These are phyloP conservation scores for Prionailurus bengalensis DNA, from an alignment of 2,113 vertebrate genomes.

Conservation along the genomic window DNA sequence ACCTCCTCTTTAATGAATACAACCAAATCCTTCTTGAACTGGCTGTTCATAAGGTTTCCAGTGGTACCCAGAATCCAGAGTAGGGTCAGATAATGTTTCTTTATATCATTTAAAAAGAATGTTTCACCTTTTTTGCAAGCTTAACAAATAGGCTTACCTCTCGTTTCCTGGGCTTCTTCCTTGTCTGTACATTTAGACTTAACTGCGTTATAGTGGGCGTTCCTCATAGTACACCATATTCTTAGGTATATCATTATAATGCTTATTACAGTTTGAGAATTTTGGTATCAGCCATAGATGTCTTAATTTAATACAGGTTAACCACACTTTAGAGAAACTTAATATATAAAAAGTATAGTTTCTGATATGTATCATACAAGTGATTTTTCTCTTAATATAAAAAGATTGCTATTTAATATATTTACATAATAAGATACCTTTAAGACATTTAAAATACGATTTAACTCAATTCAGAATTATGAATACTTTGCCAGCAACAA, in stretches of 20 bases:
- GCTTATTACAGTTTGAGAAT: background rate
- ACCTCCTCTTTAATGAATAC: background rate
- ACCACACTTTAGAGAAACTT: background rate
- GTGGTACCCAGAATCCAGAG: background rate
- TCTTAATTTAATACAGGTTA: slow-evolving; percentile 31
- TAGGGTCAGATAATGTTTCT: background rate
- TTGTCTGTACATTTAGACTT: background rate
- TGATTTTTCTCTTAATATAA: background rate
- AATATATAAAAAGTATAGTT: background rate
- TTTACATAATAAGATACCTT: background rate
- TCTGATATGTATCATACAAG: background rate
- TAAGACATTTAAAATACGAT: slow-evolving; percentile 49
- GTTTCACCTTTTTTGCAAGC: background rate
- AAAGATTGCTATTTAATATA: slow-evolving; percentile 6
- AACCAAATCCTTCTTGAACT: slow-evolving; percentile 1
- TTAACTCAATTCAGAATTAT: slow-evolving; percentile 39
- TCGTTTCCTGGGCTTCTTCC: background rate
- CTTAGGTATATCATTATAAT: background rate
- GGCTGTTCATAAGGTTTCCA: slow-evolving; percentile 13
- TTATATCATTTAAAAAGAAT: background rate
- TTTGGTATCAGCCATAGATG: background rate
- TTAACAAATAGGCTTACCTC: background rate
- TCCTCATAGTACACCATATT: background rate
- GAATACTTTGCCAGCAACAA: background rate
- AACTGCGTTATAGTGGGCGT: slow-evolving; percentile 37